Conservation (phyloP, 2,113 vertebrate species). For the Gorsachius goisagi region DNA sequence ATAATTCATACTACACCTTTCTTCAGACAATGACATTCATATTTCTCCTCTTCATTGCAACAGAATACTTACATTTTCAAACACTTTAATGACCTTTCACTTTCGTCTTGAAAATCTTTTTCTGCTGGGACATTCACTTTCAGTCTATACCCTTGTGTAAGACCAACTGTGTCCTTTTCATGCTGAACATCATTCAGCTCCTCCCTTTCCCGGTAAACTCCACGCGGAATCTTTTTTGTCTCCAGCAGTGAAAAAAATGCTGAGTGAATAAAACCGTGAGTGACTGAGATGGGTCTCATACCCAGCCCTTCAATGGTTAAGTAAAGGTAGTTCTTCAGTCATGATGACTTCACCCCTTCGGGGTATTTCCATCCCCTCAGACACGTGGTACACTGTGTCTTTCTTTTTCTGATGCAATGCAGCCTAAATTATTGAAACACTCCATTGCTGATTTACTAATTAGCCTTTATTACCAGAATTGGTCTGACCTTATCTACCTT, state of each 20-base stretch:
- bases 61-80: neutral
- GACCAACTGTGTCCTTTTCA: fast-evolving
- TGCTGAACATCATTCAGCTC: neutral
- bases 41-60: neutral
- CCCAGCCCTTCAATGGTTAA: neutral
- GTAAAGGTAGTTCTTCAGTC: neutral
- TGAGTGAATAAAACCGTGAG: neutral
- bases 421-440: conserved; percentile 54
- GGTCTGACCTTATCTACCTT: conserved; percentile 51
- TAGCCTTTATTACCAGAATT: conserved; percentile 60
- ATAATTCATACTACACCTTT: neutral
- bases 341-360: conserved; percentile 2
- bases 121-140: neutral
- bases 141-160: neutral
- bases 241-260: neutral
- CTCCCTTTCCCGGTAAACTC: neutral
- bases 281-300: neutral
- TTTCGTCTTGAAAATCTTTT: neutral
- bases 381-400: neutral
- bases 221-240: neutral
- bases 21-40: neutral
- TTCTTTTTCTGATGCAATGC: conserved; percentile 53
- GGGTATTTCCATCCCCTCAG: conserved; percentile 11
- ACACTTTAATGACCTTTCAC: neutral
- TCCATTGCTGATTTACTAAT: conserved; percentile 53